Base-by-base conservation (phyloP, 2,113 vertebrate species). In the Okapia johnstoni region DNA sequence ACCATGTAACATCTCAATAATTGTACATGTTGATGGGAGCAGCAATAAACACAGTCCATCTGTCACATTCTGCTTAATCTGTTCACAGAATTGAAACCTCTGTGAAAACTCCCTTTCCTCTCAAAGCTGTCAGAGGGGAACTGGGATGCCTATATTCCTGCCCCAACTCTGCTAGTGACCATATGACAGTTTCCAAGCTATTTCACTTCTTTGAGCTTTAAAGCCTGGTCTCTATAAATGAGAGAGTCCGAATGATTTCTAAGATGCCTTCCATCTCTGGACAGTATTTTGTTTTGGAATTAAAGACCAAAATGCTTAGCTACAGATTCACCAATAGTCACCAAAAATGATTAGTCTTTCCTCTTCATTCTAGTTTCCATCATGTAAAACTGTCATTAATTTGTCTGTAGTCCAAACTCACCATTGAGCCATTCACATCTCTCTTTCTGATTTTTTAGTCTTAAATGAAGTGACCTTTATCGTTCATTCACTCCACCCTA, bases 11-110 rank as follows among this genome's bases (percentile, higher is more conserved):
- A 88, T 91, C 88, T 70, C 90, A 90, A 63, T 98, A 88, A 90
- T 94, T 93, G 50, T 96, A 93, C 93, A 95, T 77, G 85, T 97
- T 98, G 96, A 86, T 89, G 83, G 66, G 52, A 93, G 21, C 88
- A 79, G 85, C 81, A 73, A 86, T 94, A 91, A 97, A 90, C 95
- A 90, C 80, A 66, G 87, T 80, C 96, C 95, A 96, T 95, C 96
- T 98, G 94, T 90, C 83, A 96, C 28, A 84, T 91, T 97, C 81
- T 1, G 7, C 66, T 80, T 96, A 88, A 85, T 96, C 93, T 96
- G 91, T 86, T 96, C 73, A 40, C 46, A 58, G 46, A 91, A 79
- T 19, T 73, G 88, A 88, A 88, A 19, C 16, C 52, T 91, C 93
- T 86, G 43, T 83, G 58, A 90, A 97, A 97, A 94, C 7, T 12